Percentiles rank a stretch among this genome's conserved stretches.
Conservation (phyloP, 1,140 invertebrate genomes). For the Matsumurasca onukii region DNA sequence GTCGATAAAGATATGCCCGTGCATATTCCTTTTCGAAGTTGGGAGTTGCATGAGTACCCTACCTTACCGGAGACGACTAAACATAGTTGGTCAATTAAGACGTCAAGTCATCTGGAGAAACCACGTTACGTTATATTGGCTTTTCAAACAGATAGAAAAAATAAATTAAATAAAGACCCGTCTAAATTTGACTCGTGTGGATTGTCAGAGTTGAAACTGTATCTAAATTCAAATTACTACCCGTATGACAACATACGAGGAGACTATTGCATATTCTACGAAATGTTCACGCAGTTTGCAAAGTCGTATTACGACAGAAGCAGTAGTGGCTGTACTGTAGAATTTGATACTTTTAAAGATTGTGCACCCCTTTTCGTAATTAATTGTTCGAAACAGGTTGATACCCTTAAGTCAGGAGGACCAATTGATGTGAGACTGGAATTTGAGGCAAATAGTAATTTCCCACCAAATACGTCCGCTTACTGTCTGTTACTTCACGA, state of each 20-base stretch:
- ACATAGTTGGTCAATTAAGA: constrained; percentile 44
- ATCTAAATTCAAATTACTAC: constrained; percentile 45
- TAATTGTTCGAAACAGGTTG: constrained; percentile 44
- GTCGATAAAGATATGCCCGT: constrained; percentile 39
- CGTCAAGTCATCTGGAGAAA: constrained; percentile 41
- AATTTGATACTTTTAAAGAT: constrained; percentile 36
- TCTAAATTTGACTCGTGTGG: constrained; percentile 41
- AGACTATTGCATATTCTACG: constrained; percentile 42
- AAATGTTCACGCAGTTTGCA: constrained; percentile 44
- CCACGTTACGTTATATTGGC: constrained; percentile 41
- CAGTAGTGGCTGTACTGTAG: constrained; percentile 28
- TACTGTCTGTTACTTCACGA: constrained; percentile 46
- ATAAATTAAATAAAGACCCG: constrained; percentile 26
- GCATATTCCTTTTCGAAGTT: constrained; percentile 44
- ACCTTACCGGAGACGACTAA: constrained; percentile 41
- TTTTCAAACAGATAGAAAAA: constrained; percentile 40
- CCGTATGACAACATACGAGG: constrained; percentile 44
- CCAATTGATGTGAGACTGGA: constrained; percentile 44
- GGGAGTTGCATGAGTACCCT: constrained; percentile 49
- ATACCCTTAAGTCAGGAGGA: constrained; percentile 42
- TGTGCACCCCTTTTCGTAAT: constrained; percentile 41
- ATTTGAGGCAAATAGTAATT: constrained; percentile 38
- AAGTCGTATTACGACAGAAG: constrained; percentile 40
- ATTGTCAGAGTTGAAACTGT: constrained; percentile 42
- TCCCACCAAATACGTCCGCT: constrained; percentile 43